Evolutionary conservation across 1,140 invertebrate species (phyloP).

Genomic region (Diorhabda sublineata): DNA sequence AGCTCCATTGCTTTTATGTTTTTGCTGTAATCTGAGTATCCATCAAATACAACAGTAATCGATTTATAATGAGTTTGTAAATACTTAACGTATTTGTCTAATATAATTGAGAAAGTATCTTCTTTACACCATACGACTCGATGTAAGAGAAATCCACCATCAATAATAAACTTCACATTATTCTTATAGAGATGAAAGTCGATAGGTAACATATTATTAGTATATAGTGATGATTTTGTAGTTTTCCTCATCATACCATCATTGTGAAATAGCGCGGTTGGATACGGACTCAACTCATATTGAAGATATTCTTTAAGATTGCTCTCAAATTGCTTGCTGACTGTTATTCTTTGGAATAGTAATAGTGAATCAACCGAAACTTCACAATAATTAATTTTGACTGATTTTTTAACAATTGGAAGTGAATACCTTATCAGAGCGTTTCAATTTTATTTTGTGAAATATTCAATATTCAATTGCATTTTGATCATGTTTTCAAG

Average conservation of each 20-base stretch:
- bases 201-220: neutral
- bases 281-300: too few relatives aligned
- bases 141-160: constrained; percentile 3
- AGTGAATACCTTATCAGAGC: constrained; percentile 30
- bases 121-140: neutral
- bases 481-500: too few relatives aligned
- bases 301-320: constrained; percentile 26
- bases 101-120: neutral
- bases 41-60: constrained; percentile 42
- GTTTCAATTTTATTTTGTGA: constrained; percentile 27
- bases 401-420: constrained; percentile 17
- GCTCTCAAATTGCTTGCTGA: constrained; percentile 38
- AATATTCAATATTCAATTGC: constrained; percentile 12
- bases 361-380: constrained; percentile 43
- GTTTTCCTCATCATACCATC: constrained; percentile 35
- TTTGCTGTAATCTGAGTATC: constrained; percentile 29
- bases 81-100: neutral
- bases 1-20: constrained; percentile 23
- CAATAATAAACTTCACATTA: neutral
- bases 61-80: constrained; percentile 1
- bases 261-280: too few relatives aligned
- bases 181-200: constrained; percentile 3
- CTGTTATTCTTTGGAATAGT: constrained; percentile 45
- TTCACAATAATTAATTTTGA: constrained; percentile 35
- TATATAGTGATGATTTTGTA: constrained; percentile 41